Evolutionary conservation across 2,888 invertebrate species (phyloP).

Genomic region (Apodemia mormo): DNA sequence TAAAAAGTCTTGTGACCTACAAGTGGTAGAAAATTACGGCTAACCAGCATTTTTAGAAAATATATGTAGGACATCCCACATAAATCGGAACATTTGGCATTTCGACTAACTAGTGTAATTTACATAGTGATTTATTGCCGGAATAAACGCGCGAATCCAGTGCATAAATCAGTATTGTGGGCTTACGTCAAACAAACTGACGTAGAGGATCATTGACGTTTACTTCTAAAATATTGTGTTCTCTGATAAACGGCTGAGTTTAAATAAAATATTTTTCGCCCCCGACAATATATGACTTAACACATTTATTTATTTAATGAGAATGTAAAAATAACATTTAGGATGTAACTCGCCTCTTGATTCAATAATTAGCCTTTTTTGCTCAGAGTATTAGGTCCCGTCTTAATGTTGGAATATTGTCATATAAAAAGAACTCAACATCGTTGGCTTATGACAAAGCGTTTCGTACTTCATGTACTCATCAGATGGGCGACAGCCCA

Average conservation of each 20-base stretch:
- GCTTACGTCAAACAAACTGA: slow-evolving; percentile 9
- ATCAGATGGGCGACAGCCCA: too few species aligned
- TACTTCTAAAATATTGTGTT: slow-evolving; percentile 2
- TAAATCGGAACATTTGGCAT: slow-evolving; percentile 12
- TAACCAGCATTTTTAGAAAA: neutral
- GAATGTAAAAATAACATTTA: too few species aligned
- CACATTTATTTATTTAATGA: neutral
- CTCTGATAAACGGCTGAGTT: neutral
- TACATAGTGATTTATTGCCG: neutral
- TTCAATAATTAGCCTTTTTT: too few species aligned
- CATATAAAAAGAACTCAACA: too few species aligned
- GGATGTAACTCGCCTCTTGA: too few species aligned
- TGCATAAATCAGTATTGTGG: slow-evolving; percentile 16
- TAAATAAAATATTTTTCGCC: neutral
- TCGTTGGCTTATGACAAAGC: too few species aligned
- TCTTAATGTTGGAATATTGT: too few species aligned
- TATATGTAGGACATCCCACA: slow-evolving; percentile 14
- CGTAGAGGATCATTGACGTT: slow-evolving; percentile 1
- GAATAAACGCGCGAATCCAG: neutral
- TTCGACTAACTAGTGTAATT: slow-evolving; percentile 3
- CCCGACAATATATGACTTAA: neutral
- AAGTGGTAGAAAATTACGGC: neutral
- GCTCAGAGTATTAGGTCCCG: too few species aligned
- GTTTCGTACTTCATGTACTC: too few species aligned
- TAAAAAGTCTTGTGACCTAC: neutral